Conservation (phyloP, 2,888 invertebrate genomes). For the Callosobruchus maculatus region DNA sequence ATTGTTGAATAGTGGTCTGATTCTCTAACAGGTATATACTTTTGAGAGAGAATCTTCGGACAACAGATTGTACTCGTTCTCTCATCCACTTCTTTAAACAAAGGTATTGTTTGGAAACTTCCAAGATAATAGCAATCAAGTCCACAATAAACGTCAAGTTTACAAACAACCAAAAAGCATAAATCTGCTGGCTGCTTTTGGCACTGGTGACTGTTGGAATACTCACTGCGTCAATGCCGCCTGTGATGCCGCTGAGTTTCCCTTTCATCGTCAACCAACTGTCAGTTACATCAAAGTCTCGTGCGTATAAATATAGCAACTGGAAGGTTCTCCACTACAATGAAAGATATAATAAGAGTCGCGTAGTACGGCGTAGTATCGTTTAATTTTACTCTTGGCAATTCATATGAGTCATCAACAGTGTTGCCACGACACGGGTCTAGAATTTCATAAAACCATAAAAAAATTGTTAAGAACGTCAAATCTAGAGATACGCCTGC, state of each 20-base stretch:
- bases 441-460: no score
- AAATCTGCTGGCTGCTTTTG: neutral
- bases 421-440: no score
- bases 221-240: neutral
- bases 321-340: neutral
- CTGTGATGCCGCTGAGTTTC: neutral
- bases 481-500: no score
- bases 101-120: no score
- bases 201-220: neutral
- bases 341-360: neutral
- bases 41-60: no score
- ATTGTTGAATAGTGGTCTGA: no score
- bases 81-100: no score
- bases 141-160: no score
- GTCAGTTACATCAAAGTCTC: neutral
- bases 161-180: neutral
- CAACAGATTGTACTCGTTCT: no score
- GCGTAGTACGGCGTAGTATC: neutral
- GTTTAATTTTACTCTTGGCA: neutral
- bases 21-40: no score
- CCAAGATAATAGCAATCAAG: no score
- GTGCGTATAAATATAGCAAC: neutral
- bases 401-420: neutral
- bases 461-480: no score
- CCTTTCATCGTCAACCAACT: neutral